Evolutionary conservation across 1,140 invertebrate species (phyloP).

Genomic region (Geopemphigus sp.): DNA sequence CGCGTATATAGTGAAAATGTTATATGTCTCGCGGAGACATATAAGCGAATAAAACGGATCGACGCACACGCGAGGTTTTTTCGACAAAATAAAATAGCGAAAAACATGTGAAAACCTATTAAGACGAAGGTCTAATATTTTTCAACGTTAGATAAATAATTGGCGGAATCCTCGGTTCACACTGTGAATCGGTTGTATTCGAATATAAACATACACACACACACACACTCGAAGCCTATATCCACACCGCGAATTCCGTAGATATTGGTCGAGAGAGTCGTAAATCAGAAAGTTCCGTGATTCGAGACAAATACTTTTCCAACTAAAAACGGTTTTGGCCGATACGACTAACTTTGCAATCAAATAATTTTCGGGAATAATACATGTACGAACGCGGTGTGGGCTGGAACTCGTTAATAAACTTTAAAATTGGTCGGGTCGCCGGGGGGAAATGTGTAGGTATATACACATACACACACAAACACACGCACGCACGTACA

Average conservation of each 20-base stretch:
- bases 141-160: conserved; percentile 23
- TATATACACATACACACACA: too few species aligned
- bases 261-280: conserved; percentile 11
- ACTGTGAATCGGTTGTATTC: neutral
- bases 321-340: conserved; percentile 14
- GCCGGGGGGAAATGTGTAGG: conserved; percentile 3
- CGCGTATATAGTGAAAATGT: neutral
- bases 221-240: too few species aligned
- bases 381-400: neutral
- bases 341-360: conserved; percentile 37
- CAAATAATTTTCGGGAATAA: conserved; percentile 40
- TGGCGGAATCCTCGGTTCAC: neutral
- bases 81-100: neutral
- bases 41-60: conserved; percentile 2
- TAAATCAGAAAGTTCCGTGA: conserved; percentile 42
- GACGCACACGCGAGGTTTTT: neutral
- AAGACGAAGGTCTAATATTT: conserved; percentile 25
- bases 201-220: too few species aligned
- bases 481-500: too few species aligned
- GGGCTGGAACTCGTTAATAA: conserved; percentile 9
- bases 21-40: neutral
- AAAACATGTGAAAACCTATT: neutral
- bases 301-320: conserved; percentile 28
- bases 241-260: neutral
- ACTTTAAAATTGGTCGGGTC: conserved; percentile 19